Conservation (phyloP, 2,797 vertebrate species). For the Pagetopsis macropterus region DNA sequence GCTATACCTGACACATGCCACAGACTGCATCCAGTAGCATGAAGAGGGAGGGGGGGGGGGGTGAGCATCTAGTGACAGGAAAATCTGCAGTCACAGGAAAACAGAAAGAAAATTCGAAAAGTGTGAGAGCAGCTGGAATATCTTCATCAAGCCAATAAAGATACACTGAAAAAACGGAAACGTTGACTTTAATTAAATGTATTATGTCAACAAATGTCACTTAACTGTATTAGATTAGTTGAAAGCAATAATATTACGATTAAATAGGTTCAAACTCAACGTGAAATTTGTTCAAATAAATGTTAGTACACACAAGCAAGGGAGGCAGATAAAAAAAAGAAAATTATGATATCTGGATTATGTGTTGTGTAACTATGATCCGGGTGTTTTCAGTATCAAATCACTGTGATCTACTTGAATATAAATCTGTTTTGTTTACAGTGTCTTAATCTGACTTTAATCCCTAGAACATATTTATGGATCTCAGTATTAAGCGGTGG, state of each 20-base stretch:
- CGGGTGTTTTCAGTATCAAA: slow-evolving; percentile 54
- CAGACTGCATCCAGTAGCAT: slow-evolving; percentile 60
- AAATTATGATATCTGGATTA: slow-evolving; percentile 58
- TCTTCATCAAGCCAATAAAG: slow-evolving; percentile 8
- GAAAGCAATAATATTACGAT: too few relatives aligned
- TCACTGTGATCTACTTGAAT: slow-evolving; percentile 61
- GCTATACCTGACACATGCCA: slow-evolving; percentile 73
- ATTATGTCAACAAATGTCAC: too few relatives aligned
- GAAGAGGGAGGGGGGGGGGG: slow-evolving; percentile 36
- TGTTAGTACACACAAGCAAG: slow-evolving; percentile 8
- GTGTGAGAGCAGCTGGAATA: slow-evolving; percentile 19
- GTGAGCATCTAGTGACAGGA: slow-evolving; percentile 50
- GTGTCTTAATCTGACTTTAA: slow-evolving; percentile 71
- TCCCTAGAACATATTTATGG: slow-evolving; percentile 73
- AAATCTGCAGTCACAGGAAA: slow-evolving; percentile 51
- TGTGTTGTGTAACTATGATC: slow-evolving; percentile 45
- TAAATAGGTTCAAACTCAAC: too few relatives aligned
- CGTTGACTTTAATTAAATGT: too few relatives aligned
- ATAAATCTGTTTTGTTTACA: slow-evolving; percentile 65
- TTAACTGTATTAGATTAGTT: too few relatives aligned
- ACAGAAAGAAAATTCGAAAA: slow-evolving; percentile 15
- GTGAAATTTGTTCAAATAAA: too few relatives aligned
- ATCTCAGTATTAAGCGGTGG: slow-evolving; percentile 49
- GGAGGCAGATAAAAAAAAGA: slow-evolving; percentile 33
- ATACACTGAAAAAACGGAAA: not conserved